Base-by-base conservation (phyloP, 2,888 invertebrate genomes). In the Cryptops parisi region DNA sequence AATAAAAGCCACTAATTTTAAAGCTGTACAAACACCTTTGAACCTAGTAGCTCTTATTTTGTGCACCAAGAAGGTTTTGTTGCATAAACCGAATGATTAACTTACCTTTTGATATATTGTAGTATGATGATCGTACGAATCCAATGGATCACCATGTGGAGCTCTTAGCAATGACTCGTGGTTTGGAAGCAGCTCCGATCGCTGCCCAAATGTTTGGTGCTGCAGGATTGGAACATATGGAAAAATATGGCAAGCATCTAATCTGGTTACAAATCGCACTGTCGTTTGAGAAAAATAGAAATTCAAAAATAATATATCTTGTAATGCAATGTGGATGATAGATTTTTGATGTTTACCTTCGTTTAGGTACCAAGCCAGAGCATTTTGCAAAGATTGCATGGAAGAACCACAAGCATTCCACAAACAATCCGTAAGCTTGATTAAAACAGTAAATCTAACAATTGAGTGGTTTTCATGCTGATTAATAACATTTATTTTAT, bases 351-450 rank as follows among this genome's bases (percentile, higher is more conserved):
- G 6, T 15, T 38, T 48, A n/a, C 17, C 9, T 47, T 23, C 3
- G 45, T 57, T 40, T 48, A 68, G 72, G 94, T 40, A 89, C 93
- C 0, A 90, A 80, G 57, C 80, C 85, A 17, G 80, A 88, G 58
- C 97, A 97, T 65, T 84, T 97, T 65, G 97, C 90, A 1, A 98
- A 97, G 72, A 93, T 98, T 64, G 98, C 97, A 0, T 84, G 84
- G 66, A 98, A 98, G 70, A 98, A 98, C 70, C 97, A 98, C 68
- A 81, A 88, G 61, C 96, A 98, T 71, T 97, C 96, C 3, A 78
- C 81, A 0, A 91, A 96, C 67, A 98, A 98, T 73, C 96, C 96
- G 70, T 84, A 71, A 75, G 79, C 73, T 54, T 15, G 15, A 19
- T 41, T 12, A 6, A n/a, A 21, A n/a, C 38, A 9, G 17, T 17